These are phyloP conservation scores for Calliopsis andreniformis DNA, from an alignment of 1,140 invertebrate species.

Conservation along the genomic window DNA sequence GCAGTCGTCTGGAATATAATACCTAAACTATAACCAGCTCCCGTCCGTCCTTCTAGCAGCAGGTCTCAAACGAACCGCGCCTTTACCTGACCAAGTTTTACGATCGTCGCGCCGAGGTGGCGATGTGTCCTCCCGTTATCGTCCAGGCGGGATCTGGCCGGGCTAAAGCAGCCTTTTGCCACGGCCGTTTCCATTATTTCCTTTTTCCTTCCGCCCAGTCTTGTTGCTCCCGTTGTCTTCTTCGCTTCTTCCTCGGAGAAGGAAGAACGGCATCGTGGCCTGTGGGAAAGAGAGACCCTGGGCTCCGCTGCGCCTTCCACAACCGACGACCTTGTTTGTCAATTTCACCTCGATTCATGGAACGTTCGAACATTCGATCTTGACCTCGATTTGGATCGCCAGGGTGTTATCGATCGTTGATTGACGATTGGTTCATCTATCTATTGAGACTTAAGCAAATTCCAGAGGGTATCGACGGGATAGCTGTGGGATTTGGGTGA, in stretches of 20 bases:
- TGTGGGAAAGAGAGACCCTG: slow-evolving; percentile 34
- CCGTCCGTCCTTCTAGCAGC: slow-evolving; percentile 66
- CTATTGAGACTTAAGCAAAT: too few relatives aligned
- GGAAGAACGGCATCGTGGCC: background rate
- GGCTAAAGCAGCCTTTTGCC: slow-evolving; percentile 63
- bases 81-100: slow-evolving; percentile 81
- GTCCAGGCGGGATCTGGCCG: slow-evolving; percentile 75
- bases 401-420: background rate
- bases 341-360: slow-evolving; percentile 16
- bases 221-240: slow-evolving; percentile 50
- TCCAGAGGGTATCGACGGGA: too few relatives aligned
- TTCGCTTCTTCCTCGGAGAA: slow-evolving; percentile 37
- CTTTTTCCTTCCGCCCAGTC: slow-evolving; percentile 52
- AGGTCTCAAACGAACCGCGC: slow-evolving; percentile 78
- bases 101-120: slow-evolving; percentile 81
- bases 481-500: too few relatives aligned
- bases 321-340: slow-evolving; percentile 45
- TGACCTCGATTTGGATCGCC: background rate
- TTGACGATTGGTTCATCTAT: background rate
- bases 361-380: background rate
- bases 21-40: slow-evolving; percentile 76
- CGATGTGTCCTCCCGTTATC: slow-evolving; percentile 81
- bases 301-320: background rate
- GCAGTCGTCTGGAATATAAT: slow-evolving; percentile 69
- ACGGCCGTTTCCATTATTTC: slow-evolving; percentile 61